These are phyloP conservation scores for Tonatia bakeri DNA, from an alignment of 2,113 vertebrate species.

Conservation along the genomic window DNA sequence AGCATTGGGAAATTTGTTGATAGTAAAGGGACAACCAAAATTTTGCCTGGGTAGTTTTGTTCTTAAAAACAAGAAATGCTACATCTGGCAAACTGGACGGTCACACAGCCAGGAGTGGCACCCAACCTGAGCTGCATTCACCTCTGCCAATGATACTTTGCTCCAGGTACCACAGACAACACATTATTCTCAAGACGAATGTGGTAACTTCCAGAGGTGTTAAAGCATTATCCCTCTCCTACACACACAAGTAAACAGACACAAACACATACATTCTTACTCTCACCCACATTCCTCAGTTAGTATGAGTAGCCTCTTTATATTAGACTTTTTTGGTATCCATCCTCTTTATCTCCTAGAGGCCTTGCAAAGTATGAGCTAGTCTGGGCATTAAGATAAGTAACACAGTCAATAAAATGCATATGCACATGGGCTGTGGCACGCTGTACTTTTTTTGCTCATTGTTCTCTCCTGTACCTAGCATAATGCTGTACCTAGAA, in stretches of 20 bases:
- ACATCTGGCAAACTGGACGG: neutral
- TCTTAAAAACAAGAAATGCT: neutral
- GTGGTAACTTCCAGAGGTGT: neutral
- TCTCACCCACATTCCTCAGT: neutral
- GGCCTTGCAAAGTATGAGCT: neutral
- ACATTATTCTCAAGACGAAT: neutral
- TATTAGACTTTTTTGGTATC: neutral
- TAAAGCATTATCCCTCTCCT: neutral
- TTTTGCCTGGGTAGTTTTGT: neutral
- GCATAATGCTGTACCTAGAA: neutral
- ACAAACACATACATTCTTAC: neutral
- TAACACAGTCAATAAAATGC: neutral
- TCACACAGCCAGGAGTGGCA: neutral
- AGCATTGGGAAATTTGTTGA: neutral
- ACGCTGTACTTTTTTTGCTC: neutral
- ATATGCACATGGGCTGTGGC: fast-evolving
- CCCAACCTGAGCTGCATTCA: neutral
- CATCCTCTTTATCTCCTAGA: neutral
- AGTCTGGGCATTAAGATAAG: neutral
- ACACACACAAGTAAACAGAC: neutral
- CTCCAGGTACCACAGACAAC: neutral
- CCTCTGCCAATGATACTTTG: neutral
- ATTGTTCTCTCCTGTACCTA: neutral
- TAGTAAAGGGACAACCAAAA: neutral
- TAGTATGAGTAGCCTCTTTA: neutral